Evolutionary conservation across 2,113 vertebrate genomes (phyloP).

Genomic region (Limnothrissa miodon): DNA sequence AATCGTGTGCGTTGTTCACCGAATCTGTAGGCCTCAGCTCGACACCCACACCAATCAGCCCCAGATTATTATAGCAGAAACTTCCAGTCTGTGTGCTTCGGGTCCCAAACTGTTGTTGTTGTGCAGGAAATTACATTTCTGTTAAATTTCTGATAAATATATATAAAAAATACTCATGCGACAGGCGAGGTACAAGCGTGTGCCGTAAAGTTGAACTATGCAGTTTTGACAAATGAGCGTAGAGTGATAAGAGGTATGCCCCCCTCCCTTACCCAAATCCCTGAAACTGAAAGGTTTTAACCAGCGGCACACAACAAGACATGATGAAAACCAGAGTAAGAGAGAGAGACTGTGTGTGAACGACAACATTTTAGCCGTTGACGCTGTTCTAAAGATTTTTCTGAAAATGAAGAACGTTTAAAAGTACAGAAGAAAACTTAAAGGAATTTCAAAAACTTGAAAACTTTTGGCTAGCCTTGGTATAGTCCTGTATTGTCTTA

Average conservation of each 20-base stretch:
- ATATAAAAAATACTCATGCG: not conserved
- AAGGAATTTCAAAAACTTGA: conserved; percentile 33
- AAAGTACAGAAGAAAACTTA: conserved; percentile 30
- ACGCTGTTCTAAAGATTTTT: conserved; percentile 53
- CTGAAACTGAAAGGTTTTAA: not conserved
- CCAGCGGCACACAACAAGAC: not conserved
- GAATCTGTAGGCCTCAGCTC: not conserved
- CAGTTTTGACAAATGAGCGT: conserved; percentile 61
- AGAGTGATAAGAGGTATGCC: not conserved
- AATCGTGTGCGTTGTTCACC: no score
- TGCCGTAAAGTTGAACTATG: conserved; percentile 65
- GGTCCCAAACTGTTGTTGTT: not conserved
- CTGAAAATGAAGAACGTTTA: conserved; percentile 55
- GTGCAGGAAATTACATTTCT: not conserved
- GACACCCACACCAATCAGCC: not conserved
- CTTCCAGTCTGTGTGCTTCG: not conserved
- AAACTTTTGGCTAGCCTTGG: conserved; percentile 47
- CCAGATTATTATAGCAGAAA: not conserved
- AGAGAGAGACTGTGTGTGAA: not conserved
- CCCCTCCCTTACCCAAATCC: not conserved
- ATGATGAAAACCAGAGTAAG: not conserved
- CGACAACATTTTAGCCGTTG: conserved; percentile 33
- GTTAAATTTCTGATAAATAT: not conserved
- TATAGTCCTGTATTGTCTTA: conserved; percentile 47
- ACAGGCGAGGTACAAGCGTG: conserved; percentile 27